A percentile compares a stretch with the other conserved stretches of the same genome.
These are phyloP conservation scores for Alosa sapidissima DNA, from an alignment of 2,797 vertebrate species.

Conservation along the genomic window DNA sequence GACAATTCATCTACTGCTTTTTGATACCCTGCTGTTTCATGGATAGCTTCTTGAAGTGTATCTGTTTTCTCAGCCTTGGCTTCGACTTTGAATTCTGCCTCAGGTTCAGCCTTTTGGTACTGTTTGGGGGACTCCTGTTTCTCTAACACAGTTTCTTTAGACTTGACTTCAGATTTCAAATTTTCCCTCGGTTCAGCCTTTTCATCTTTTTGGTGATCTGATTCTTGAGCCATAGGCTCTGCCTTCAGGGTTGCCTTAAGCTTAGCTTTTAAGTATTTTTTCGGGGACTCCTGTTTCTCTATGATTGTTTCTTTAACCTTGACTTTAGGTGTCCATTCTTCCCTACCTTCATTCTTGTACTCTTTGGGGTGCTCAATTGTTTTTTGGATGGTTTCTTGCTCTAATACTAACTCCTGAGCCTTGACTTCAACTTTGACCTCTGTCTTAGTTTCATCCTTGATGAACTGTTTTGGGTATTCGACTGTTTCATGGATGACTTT, in stretches of 20 bases:
- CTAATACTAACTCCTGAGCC: neutral
- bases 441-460: conserved; percentile 27
- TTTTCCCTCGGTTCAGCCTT: conserved; percentile 40
- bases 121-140: conserved; percentile 37
- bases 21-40: neutral
- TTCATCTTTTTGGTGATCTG: conserved; percentile 10
- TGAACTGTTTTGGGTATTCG: neutral
- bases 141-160: neutral
- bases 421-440: neutral
- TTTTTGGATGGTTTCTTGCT: neutral
- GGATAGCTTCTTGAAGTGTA: neutral
- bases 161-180: conserved; percentile 10
- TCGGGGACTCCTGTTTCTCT: conserved; percentile 36
- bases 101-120: conserved; percentile 58
- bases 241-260: conserved; percentile 15
- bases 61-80: neutral
- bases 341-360: conserved; percentile 36
- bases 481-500: neutral
- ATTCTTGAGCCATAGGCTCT: neutral
- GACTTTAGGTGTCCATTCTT: conserved; percentile 30
- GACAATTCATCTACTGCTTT: neutral
- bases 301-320: neutral
- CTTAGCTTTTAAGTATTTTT: conserved; percentile 58
- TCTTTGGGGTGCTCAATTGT: neutral
- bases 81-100: conserved; percentile 22